Evolutionary conservation across 1,140 invertebrate genomes (phyloP), one percentile per base, ranked within the genome.

Genomic region (Pachyrhynchus sulphureomaculatus): DNA sequence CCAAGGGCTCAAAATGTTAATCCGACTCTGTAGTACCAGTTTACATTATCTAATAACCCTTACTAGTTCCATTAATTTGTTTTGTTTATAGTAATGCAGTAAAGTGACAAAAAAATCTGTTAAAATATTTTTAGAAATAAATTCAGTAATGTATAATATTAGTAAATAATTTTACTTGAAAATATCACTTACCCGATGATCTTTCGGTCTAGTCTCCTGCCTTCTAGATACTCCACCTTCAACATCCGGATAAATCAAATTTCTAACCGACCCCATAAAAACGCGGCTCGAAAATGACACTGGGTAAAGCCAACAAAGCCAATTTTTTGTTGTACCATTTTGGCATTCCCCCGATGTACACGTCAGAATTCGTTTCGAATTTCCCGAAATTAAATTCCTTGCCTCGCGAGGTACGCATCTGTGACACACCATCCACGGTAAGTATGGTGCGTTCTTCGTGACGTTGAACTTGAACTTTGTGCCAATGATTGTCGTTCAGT

Each of bases 291-390:
- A 95, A 95, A 53, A 93, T 92, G 44, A 93, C 93, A 66, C 90
- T 92, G 1, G 92, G 92, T 37, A 95, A 72, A 0, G 92, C 90
- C 34, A 95, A 77, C 39, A 90, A 79, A 0, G 89, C 88, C 62
- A 95, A 77, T 76, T 92, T 93, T 66, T 86, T 88, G 72, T 90
- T 90, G 74, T 93, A 95, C 86, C 87, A 92, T 54, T 84, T 83
- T 13, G 94, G 94, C 82, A 96, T 88, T 6, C 93, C 94, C 5
- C 94, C 94, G 41, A 97, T 83, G 76, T 93, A 96, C 20, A 96
- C 90, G 76, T 92, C 91, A 4, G 91, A 94, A 76, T 95, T 95
- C 37, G 86, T 88, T 1, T 82, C 80, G 65, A 92, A 86, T 69
- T 90, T 87, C 2, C 93, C 92, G 74, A 95, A 93, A 57, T 86